Conservation (phyloP, 2,113 vertebrate species). For the Cettia cetti region DNA sequence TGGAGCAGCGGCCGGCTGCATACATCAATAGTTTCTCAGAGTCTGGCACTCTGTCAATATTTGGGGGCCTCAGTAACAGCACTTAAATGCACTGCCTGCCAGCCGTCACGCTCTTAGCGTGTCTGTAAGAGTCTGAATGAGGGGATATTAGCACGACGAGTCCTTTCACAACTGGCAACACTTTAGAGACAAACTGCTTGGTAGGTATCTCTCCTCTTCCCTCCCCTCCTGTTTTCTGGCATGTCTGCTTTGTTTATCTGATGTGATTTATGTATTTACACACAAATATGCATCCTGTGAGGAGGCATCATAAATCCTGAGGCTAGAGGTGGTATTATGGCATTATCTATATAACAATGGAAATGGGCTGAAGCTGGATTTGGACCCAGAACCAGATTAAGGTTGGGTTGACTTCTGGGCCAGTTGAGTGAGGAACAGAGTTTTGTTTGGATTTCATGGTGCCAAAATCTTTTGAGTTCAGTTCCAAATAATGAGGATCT, state of each 20-base stretch:
- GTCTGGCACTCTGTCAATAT: conserved; percentile 83
- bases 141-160: conserved; percentile 71
- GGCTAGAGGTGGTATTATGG: conserved; percentile 42
- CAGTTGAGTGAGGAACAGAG: conserved; percentile 44
- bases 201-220: conserved; percentile 58
- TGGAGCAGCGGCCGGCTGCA: conserved; percentile 76
- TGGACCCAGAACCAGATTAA: conserved; percentile 50
- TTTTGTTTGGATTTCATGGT: conserved; percentile 48
- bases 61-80: conserved; percentile 74
- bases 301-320: conserved; percentile 53
- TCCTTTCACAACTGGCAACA: conserved; percentile 70
- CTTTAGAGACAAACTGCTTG: conserved; percentile 68
- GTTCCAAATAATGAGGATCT: conserved; percentile 63
- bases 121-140: conserved; percentile 63
- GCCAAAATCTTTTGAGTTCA: conserved; percentile 58
- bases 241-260: conserved; percentile 68
- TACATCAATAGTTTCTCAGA: conserved; percentile 79
- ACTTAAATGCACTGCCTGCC: conserved; percentile 72
- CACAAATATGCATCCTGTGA: conserved; percentile 61
- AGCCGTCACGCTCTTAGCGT: conserved; percentile 68
- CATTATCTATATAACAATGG: conserved; percentile 37
- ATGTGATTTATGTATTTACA: conserved; percentile 68
- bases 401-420: conserved; percentile 40
- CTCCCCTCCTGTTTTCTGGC: conserved; percentile 58
- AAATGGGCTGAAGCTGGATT: conserved; percentile 36